Evolutionary conservation across 2,797 vertebrate species (phyloP).

Genomic region (Rhyacichthys aspro): DNA sequence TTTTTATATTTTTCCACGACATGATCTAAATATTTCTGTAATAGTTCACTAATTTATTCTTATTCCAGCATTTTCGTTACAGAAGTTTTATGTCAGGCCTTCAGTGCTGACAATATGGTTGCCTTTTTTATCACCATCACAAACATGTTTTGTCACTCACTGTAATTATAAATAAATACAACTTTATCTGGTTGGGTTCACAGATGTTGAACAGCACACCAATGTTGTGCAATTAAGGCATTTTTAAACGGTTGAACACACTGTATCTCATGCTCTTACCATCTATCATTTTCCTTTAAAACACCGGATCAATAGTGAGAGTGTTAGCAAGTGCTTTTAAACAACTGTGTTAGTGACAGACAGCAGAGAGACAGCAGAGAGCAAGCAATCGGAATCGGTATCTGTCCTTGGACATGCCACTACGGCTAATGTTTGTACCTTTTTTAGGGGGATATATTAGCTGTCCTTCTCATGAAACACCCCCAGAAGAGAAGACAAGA

Average conservation of each 20-base stretch:
- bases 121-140: too few species aligned
- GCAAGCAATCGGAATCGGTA: slow-evolving; percentile 53
- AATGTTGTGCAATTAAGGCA: too few species aligned
- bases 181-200: too few species aligned
- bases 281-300: neutral
- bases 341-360: slow-evolving; percentile 54
- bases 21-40: too few species aligned
- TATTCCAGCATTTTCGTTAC: too few species aligned
- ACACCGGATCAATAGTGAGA: slow-evolving; percentile 14
- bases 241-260: too few species aligned
- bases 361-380: slow-evolving; percentile 30
- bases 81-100: too few species aligned
- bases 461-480: slow-evolving; percentile 93
- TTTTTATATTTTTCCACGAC: too few species aligned
- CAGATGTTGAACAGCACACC: too few species aligned
- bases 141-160: too few species aligned
- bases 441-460: slow-evolving; percentile 93
- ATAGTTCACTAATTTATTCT: too few species aligned
- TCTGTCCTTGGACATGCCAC: slow-evolving; percentile 50
- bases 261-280: slow-evolving; percentile 11
- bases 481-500: slow-evolving; percentile 81
- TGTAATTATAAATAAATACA: neutral
- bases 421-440: slow-evolving; percentile 82
- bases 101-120: too few species aligned
- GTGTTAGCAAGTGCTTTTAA: slow-evolving; percentile 45